Evolutionary conservation across 2,888 invertebrate genomes (phyloP), one percentile per base, ranked within the genome.

Genomic region (Caenorhabditis macrosperma): DNA sequence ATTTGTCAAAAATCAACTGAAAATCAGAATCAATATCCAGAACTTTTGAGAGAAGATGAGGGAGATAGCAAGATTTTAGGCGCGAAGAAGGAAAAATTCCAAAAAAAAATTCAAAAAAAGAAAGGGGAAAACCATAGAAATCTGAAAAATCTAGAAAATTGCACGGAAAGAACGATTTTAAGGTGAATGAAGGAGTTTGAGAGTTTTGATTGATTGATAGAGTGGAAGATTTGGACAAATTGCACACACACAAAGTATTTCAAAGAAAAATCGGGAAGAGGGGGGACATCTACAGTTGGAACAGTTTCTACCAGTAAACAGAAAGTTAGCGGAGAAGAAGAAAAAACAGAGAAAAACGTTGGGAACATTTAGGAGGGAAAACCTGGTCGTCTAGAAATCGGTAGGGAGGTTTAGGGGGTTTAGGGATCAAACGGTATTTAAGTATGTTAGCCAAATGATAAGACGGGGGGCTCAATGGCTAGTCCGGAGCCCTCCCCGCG

Each of bases 121-220:
- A 48, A 22, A 20, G 22, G 44, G 33, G 9, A 38, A 35, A 26
- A 52, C 33, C n/a, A n/a, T 54, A 41, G 26, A 64, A 64, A 52
- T 66, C 41, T 66, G 44, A 26, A 38, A 41, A 28, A 17, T 54
- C 28, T 20, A 54, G 44, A 60, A 66, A 20, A 54, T 26, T 26
- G 52, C n/a, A 66, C 28, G 57, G 46, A n/a, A 17, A 46, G 46
- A 55, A 57, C 38, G 28, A 54, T 54, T 66, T 54, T 54, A 26
- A 54, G 38, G 38, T 38, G 6, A 9, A 33, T 33, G 33, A 33
- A 33, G 33, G 5, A 33, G 9, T 33, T 33, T 9, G 33, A n/a
- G n/a, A 9, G 33, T 33, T 33, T 5, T 33, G 33, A 33, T 33
- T n/a, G n/a, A n/a, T n/a, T n/a, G n/a, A n/a, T n/a, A n/a, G n/a